Base-by-base conservation (phyloP, 2,888 invertebrate species). In the Schrankia costaestrigalis region DNA sequence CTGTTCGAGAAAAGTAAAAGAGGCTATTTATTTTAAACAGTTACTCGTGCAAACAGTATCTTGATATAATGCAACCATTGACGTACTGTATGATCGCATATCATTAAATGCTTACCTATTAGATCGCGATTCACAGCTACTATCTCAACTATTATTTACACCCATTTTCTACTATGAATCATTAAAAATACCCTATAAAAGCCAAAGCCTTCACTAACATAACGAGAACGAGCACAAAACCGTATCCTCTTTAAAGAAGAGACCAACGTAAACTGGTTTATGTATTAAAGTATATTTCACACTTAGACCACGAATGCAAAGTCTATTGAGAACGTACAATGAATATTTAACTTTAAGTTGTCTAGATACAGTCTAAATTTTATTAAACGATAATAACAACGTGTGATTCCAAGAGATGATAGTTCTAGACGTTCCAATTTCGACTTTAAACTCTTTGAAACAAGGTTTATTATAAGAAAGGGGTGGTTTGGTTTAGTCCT, bases 141-240 rank as follows among this genome's bases (percentile, higher is more conserved):
- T 56, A 56, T 54, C 54, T 41, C 27, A 27, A 35, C 45, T 31
- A 46, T 54, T 41, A 56, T 49, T 54, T 42, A 46, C 49, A 40
- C 31, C 31, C 26, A 46, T 51, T 54, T 47, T 40, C 37, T 28
- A 40, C 43, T 35, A 48, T 51, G 45, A 41, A 51, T 51, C 54
- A 56, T 56, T 57, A 54, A 56, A 56, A 56, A 54, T 44, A 51
- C 35, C 19, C 54, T 35, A 46, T 56, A 46, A 56, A 41, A 31
- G 35, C 37, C 23, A 35, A 37, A 39, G 34, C 23, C 19, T 46
- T 41, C 27, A 27, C 48, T 31, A 37, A 19, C 37, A 17, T 50
- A 56, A 35, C 34, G 36, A 50, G 54, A 54, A 43, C 46, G 15
- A 23, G 14, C 37, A 22, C 35, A 42, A 30, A 53, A 41, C 37